Evolutionary conservation across 92 coral and sea anemone genomes (phyloP).

Genomic region (Porites divaricata): DNA sequence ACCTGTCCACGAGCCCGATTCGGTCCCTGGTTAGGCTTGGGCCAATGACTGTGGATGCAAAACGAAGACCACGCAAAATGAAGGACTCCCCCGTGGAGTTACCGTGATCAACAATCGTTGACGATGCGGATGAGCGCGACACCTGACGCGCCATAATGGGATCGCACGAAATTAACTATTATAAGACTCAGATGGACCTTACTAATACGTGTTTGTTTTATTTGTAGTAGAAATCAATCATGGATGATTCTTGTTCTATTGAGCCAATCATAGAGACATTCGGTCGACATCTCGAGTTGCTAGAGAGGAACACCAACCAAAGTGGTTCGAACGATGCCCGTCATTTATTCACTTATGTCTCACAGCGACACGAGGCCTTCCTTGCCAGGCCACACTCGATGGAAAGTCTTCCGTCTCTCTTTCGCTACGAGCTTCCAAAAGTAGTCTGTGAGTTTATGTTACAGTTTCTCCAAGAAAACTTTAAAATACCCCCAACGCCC

Average conservation of each 20-base stretch:
- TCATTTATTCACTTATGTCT: neutral
- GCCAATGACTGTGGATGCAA: neutral
- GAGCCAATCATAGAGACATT: neutral
- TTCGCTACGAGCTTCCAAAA: neutral
- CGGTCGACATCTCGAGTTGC: neutral
- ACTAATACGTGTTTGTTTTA: neutral
- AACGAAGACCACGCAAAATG: too few species aligned
- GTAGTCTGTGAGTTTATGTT: neutral
- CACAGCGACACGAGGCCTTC: neutral
- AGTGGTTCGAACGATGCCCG: neutral
- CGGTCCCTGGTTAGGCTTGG: neutral
- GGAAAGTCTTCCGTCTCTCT: neutral
- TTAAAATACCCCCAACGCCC: neutral
- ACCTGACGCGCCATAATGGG: too few species aligned
- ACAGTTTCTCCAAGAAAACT: neutral
- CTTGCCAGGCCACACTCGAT: neutral
- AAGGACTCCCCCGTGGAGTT: neutral
- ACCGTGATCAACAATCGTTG: neutral
- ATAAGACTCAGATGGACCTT: neutral
- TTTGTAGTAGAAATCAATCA: neutral
- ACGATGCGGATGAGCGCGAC: too few species aligned
- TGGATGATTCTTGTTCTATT: neutral
- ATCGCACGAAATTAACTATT: neutral
- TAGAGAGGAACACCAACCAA: neutral
- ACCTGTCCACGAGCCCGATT: neutral